Base-by-base conservation (phyloP, 2,113 vertebrate genomes). In the Onychostruthus taczanowskii region DNA sequence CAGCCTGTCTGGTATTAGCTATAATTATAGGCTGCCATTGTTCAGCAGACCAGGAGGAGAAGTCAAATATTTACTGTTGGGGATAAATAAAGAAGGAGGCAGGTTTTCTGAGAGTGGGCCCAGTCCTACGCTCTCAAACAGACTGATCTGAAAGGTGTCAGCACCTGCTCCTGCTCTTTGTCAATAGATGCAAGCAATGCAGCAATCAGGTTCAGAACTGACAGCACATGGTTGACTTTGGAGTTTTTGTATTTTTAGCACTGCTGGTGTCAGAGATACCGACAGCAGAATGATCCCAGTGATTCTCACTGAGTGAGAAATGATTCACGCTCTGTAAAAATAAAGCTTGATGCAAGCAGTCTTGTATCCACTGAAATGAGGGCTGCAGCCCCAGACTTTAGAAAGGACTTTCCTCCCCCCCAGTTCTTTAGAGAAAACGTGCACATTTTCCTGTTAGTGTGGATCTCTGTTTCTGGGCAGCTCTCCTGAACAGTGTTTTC, bases 241-340 rank as follows among this genome's bases (percentile, higher is more conserved):
- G 79, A 96, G 84, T 63, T 59, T 78, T 66, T 59, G 63, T 95
- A 92, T 90, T 97, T 96, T 94, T 93, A 96, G 94, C 59, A 12
- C 26, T 68, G 44, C 63, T 89, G 74, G 92, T 96, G 93, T 83
- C 82, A 88, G 74, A 89, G 84, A 77, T 87, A 77, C 74, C 2
- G 0, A 77, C 66, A 94, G 79, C 61, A 79, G 93, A 95, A 88
- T 66, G 92, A 92, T 95, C 75, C 72, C 67, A 68, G 67, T 56
- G 64, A 90, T 73, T 94, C 70, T 89, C 62, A 81, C 53, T 0
- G 8, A 95, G 75, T 59, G 94, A 85, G 84, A 95, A 95, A 79
- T 93, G 79, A 94, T 89, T 93, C 95, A 95, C 3, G 0, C 64
- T 44, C 79, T 94, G 81, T 91, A 92, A 96, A 95, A 94, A 91